Evolutionary conservation across 23 tunicate species (phyloP).

Genomic region (Trididemnum clinides): DNA sequence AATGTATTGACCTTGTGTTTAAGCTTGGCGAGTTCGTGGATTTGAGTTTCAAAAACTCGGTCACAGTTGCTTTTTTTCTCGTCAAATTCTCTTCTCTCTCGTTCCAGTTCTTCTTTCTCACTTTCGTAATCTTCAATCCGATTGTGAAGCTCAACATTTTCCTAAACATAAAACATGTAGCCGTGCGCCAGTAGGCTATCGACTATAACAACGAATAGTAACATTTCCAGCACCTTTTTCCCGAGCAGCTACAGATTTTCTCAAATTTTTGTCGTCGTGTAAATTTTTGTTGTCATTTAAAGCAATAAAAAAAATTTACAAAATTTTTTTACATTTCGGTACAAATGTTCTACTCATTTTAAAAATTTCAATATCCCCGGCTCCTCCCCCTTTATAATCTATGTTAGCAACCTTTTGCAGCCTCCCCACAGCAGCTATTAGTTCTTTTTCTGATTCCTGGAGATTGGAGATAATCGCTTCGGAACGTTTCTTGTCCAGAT

Average conservation of each 20-base stretch:
- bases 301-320: too few species aligned
- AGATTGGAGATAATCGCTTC: conserved; percentile 53
- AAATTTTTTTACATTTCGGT: too few species aligned
- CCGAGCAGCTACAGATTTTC: too few species aligned
- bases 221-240: too few species aligned
- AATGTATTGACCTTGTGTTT: conserved; percentile 71
- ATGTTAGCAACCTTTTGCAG: background rate
- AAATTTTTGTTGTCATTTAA: too few species aligned
- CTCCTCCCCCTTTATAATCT: background rate
- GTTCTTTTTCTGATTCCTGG: conserved; percentile 40
- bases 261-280: too few species aligned
- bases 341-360: too few species aligned
- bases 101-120: conserved; percentile 76
- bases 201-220: too few species aligned
- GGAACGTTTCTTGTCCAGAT: conserved; percentile 39
- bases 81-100: conserved; percentile 58
- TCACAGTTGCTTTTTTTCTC: conserved; percentile 70
- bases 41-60: conserved; percentile 68
- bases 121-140: conserved; percentile 46
- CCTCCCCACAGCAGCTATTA: conserved; percentile 11
- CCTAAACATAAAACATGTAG: too few species aligned
- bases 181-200: too few species aligned
- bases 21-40: conserved; percentile 86
- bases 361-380: background rate
- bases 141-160: conserved; percentile 54